Evolutionary conservation across 2,797 vertebrate genomes (phyloP), one percentile per base, ranked within the genome.

Genomic region (Gymnoscopelus braueri): DNA sequence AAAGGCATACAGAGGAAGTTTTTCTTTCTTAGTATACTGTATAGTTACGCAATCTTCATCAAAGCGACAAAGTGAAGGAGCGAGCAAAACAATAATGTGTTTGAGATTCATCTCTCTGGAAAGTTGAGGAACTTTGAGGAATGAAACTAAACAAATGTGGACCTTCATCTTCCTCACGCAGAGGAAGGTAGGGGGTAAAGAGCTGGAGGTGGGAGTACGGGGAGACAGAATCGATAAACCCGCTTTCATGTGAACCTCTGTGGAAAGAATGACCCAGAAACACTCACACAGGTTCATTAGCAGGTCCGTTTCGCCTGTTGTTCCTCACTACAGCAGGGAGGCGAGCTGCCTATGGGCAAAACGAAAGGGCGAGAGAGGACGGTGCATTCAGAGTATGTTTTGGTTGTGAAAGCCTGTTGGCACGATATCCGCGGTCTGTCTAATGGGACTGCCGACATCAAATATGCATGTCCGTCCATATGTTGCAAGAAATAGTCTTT

Each of bases 401-500:
- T 76, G 63, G 71, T 67, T 67, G 63, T 61, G 49, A 66, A 44
- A 69, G 71, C 72, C 55, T 66, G 11, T 74, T 69, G 69, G 71
- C 65, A 5, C 64, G 63, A n/a, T 79, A 68, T 63, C 75, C 48
- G 7, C 5, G 74, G 59, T 57, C 65, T 35, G 69, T 78, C 79
- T 74, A 80, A 74, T 77, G 83, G 85, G 84, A 79, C 78, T 48
- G 65, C 60, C 63, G 48, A 67, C 75, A 92, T 91, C 49, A 91
- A 90, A 91, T 88, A 93, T 93, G 84, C 62, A 93, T 91, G 81
- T 60, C 78, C 84, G 90, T 91, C 87, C 75, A 89, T 91, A 88
- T 80, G 84, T 87, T 86, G 83, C 56, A 15, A 76, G 77, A 53
- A 75, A 39, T 39, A 44, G 78, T 79, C 50, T 81, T 81, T 23